phyloP scores from a whole-genome alignment of 2,113 vertebrate genomes.

The Spilogale gracilis region DNA sequence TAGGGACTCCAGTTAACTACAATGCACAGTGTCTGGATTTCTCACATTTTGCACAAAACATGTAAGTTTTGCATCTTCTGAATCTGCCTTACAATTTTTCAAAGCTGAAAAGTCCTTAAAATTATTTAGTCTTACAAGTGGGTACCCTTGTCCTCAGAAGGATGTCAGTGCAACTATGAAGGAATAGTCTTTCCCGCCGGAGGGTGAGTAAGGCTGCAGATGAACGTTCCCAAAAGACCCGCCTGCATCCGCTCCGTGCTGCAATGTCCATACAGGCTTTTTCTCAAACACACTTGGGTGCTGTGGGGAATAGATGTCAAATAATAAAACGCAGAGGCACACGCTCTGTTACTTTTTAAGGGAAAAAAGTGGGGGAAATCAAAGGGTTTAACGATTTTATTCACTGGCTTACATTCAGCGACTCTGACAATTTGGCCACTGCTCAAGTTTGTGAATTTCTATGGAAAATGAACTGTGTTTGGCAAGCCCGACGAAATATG shows the following conservation, averaged over 20 bases:
- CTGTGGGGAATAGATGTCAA: conserved; percentile 47
- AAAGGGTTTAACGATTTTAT: conserved; percentile 77
- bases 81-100: not conserved
- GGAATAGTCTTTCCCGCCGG: not conserved
- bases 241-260: not conserved
- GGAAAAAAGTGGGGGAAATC: conserved; percentile 62
- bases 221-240: not conserved
- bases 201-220: not conserved
- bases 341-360: conserved; percentile 73
- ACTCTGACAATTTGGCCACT: conserved; percentile 77
- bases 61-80: not conserved
- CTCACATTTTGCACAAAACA: not conserved
- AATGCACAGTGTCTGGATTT: not conserved
- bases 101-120: not conserved
- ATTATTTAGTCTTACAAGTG: not conserved
- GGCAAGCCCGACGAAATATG: conserved; percentile 71
- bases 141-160: not conserved
- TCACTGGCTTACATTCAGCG: conserved; percentile 73
- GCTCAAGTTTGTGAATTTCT: conserved; percentile 77
- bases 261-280: not conserved
- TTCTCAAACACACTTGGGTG: conserved; percentile 46
- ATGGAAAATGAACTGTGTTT: conserved; percentile 79
- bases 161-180: not conserved
- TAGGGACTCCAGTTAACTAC: not conserved
- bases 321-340: conserved; percentile 57